phyloP scores from a whole-genome alignment of 1,140 invertebrate genomes.

The Radopholus similis region DNA sequence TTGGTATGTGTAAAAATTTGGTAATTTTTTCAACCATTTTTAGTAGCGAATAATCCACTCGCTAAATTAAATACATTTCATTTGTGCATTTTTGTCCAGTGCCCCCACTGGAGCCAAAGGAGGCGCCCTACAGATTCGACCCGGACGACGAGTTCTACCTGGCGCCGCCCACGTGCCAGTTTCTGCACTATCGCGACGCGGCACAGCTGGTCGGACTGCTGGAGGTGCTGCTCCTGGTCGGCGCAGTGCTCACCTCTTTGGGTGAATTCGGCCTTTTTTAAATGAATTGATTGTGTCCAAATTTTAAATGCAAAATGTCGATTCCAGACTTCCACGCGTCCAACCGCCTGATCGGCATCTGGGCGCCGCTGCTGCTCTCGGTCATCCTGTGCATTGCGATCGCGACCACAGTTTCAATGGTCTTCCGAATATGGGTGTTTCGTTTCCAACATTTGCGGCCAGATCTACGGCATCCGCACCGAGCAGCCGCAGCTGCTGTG shows the following conservation, averaged over 20 bases:
- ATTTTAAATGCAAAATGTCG: neutral
- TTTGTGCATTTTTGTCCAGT: neutral
- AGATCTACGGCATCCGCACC: slow-evolving; percentile 40
- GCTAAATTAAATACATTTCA: too few species aligned
- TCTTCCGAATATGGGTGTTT: neutral
- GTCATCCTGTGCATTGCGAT: slow-evolving; percentile 7
- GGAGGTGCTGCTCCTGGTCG: slow-evolving; percentile 33
- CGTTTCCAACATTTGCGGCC: neutral
- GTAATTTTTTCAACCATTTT: too few species aligned
- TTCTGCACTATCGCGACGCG: slow-evolving; percentile 51
- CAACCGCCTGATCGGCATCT: neutral
- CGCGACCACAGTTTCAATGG: slow-evolving; percentile 8
- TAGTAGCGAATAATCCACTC: too few species aligned
- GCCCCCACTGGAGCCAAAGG: neutral
- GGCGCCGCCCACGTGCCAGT: slow-evolving; percentile 43
- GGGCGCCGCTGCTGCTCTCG: slow-evolving; percentile 4
- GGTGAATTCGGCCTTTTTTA: slow-evolving; percentile 25
- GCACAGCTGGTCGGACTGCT: slow-evolving; percentile 47
- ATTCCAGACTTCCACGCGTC: slow-evolving; percentile 8
- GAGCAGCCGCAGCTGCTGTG: slow-evolving; percentile 44
- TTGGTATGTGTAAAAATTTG: too few species aligned
- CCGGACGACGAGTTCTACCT: slow-evolving; percentile 50
- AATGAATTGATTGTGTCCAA: neutral
- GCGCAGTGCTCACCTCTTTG: slow-evolving; percentile 27
- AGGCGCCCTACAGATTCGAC: slow-evolving; percentile 34